phyloP scores from a whole-genome alignment of 2,888 invertebrate genomes.

The Chaetogeoica ovagalla region DNA sequence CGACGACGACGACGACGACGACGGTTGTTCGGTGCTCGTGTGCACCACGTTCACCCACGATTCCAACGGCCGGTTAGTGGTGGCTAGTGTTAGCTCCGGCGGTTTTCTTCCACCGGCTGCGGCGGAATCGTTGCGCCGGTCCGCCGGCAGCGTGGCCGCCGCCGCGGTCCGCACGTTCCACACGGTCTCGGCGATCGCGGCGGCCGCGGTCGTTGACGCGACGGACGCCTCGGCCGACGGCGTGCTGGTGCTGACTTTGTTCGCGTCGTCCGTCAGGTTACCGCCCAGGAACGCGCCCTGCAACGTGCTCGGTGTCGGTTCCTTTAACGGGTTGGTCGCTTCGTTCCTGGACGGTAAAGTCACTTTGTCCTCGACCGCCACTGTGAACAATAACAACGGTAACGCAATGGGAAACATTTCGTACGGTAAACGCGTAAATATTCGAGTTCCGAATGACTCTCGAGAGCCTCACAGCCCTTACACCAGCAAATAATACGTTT shows the following conservation, averaged over 20 bases:
- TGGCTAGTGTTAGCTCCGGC: slow-evolving; percentile 59
- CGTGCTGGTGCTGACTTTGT: slow-evolving; percentile 48
- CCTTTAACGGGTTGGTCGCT: slow-evolving; percentile 54
- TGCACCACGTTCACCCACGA: slow-evolving; percentile 58
- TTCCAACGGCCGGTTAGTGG: slow-evolving; percentile 56
- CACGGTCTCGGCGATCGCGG: slow-evolving; percentile 59
- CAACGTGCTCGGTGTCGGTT: slow-evolving; percentile 53
- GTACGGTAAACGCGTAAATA: too few relatives aligned
- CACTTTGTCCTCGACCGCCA: slow-evolving; percentile 26
- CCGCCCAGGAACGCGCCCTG: slow-evolving; percentile 29
- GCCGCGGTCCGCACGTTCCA: slow-evolving; percentile 62
- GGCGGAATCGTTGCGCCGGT: slow-evolving; percentile 56
- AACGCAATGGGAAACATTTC: background rate
- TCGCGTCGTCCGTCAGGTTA: slow-evolving; percentile 37
- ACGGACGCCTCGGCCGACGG: slow-evolving; percentile 11
- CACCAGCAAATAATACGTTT: too few relatives aligned
- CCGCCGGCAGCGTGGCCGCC: slow-evolving; percentile 57
- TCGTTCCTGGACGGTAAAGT: slow-evolving; percentile 54
- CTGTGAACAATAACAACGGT: background rate
- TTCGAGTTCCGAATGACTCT: too few relatives aligned
- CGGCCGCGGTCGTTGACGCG: slow-evolving; percentile 19
- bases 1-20: background rate
- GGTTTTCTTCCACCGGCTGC: too few relatives aligned
- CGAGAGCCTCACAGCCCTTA: too few relatives aligned
- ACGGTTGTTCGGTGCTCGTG: slow-evolving; percentile 48